Evolutionary conservation across 1,140 invertebrate genomes (phyloP).

Genomic region (Drosophila nasuta): DNA sequence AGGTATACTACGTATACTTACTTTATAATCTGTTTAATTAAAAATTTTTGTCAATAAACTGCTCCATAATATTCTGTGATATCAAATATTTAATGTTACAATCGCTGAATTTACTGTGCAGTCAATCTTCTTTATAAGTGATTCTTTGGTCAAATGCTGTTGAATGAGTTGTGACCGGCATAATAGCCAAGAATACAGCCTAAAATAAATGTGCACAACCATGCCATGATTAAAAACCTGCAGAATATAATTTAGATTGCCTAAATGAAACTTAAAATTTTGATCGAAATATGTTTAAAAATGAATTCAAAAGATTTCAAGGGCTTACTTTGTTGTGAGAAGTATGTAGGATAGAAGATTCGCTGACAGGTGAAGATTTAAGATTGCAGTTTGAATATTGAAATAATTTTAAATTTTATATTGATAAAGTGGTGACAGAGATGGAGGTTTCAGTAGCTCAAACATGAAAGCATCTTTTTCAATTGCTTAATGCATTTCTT

Average conservation of each 20-base stretch:
- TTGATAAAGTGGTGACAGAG: no score
- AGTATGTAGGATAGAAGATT: not conserved
- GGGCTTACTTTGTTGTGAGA: not conserved
- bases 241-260: not conserved
- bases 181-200: conserved; percentile 56
- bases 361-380: no score
- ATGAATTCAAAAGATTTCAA: not conserved
- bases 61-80: no score
- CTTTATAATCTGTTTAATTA: no score
- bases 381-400: no score
- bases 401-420: no score
- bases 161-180: conserved; percentile 28
- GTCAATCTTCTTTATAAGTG: not conserved
- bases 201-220: conserved; percentile 39
- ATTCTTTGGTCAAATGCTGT: not conserved
- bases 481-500: no score
- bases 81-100: no score
- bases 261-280: not conserved
- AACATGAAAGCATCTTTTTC: no score
- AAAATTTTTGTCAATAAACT: no score
- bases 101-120: not conserved
- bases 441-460: no score
- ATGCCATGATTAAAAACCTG: conserved; percentile 38
- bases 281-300: not conserved
- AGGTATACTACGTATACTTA: no score